phyloP scores from a whole-genome alignment of 2,797 vertebrate genomes.

The Poliocrania exsul region DNA sequence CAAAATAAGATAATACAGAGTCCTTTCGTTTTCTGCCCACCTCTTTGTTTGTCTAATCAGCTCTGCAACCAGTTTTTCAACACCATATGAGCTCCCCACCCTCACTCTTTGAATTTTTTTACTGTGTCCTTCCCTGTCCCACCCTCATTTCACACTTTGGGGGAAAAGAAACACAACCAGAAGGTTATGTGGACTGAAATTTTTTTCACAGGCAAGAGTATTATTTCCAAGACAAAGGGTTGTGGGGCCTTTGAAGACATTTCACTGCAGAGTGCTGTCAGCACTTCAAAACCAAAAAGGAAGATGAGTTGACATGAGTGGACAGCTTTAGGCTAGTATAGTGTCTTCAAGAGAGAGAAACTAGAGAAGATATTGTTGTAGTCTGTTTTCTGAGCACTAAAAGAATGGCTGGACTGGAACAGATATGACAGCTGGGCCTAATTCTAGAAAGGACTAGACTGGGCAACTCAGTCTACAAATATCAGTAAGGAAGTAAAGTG shows the following conservation, averaged over 20 bases:
- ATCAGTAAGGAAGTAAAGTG: not conserved
- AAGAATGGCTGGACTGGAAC: not conserved
- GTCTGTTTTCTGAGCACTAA: not conserved
- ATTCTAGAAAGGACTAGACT: not conserved
- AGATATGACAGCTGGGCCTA: not conserved
- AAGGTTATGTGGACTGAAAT: not conserved
- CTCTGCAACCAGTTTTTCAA: not conserved
- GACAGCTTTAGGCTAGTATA: not conserved
- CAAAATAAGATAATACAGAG: accelerated
- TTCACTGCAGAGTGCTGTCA: not conserved
- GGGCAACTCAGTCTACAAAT: not conserved
- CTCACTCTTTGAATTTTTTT: not conserved
- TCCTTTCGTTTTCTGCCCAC: not conserved
- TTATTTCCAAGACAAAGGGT: not conserved
- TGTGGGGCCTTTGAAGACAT: accelerated
- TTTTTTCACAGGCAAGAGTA: not conserved
- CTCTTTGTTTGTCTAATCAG: not conserved
- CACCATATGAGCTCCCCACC: accelerated
- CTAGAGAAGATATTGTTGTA: not conserved
- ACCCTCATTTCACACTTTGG: not conserved
- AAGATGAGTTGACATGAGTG: not conserved
- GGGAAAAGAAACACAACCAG: not conserved
- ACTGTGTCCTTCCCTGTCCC: not conserved
- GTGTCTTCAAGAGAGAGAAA: not conserved
- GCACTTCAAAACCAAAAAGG: not conserved